These are phyloP conservation scores for Orchesella flavescens DNA, from an alignment of 2,888 invertebrate species.

Conservation along the genomic window DNA sequence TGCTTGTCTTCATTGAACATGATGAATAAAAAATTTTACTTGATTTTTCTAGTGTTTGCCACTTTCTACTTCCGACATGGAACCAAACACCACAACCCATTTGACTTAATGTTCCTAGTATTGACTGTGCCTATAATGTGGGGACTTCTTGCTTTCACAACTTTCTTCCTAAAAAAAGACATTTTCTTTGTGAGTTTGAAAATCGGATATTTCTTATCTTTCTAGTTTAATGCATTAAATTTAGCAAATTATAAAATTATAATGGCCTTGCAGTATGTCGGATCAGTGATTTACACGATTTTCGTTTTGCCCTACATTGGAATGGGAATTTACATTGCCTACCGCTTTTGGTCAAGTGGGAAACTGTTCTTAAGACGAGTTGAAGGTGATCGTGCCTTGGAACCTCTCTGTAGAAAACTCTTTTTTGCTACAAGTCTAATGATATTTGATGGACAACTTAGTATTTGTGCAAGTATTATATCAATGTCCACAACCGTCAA, in stretches of 20 bases:
- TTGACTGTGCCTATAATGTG: constrained; percentile 65
- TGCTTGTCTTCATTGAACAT: neutral
- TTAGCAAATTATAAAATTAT: neutral
- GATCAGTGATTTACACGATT: constrained; percentile 61
- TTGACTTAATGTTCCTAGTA: constrained; percentile 62
- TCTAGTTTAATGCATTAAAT: constrained; percentile 13
- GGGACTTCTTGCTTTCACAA: constrained; percentile 65
- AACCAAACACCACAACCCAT: constrained; percentile 66
- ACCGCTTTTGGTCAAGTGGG: constrained; percentile 63
- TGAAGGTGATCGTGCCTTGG: constrained; percentile 59
- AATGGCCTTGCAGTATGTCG: constrained; percentile 51
- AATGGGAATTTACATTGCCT: constrained; percentile 63
- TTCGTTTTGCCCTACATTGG: constrained; percentile 62
- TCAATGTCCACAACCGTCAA: constrained; percentile 65
- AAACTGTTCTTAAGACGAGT: constrained; percentile 61
- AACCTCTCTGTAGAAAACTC: constrained; percentile 59
- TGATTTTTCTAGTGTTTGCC: constrained; percentile 56
- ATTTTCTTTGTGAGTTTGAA: constrained; percentile 66
- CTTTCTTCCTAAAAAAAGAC: constrained; percentile 65
- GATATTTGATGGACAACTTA: constrained; percentile 66
- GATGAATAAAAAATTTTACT: neutral
- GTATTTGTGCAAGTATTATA: constrained; percentile 63
- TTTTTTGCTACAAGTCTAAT: constrained; percentile 65
- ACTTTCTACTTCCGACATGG: constrained; percentile 68
- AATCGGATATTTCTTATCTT: no score